A percentile compares a stretch with the other conserved stretches of the same genome.
phyloP scores from a whole-genome alignment of 2,888 invertebrate genomes.

The Diaperis boleti region DNA sequence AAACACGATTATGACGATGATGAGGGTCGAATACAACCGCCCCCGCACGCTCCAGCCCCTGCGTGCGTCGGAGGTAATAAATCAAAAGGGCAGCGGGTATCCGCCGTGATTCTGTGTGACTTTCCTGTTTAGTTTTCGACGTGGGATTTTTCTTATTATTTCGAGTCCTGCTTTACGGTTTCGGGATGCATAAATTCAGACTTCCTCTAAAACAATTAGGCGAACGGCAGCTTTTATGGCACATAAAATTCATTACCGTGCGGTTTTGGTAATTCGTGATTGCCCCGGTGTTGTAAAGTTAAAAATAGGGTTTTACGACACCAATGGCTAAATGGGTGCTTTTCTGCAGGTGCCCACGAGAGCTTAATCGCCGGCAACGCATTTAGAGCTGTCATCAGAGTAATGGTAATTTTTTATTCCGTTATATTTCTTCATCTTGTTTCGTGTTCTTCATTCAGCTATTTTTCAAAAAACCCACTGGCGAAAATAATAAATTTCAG shows the following conservation, averaged over 20 bases:
- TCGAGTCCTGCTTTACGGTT: background rate
- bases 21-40: constrained; percentile 25
- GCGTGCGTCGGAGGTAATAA: constrained; percentile 21
- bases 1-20: constrained; percentile 25
- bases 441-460: no score
- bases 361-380: no score
- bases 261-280: no score
- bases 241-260: background rate
- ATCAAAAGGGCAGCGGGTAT: constrained; percentile 29
- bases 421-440: no score
- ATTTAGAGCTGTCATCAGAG: no score
- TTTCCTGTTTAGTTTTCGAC: background rate
- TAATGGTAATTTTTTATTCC: no score
- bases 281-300: no score
- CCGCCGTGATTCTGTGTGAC: constrained; percentile 17
- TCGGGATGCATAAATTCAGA: background rate
- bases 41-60: background rate
- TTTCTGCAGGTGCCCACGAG: no score
- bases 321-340: no score
- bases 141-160: background rate
- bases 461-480: no score
- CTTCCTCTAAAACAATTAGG: background rate
- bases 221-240: background rate
- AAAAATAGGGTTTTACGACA: no score
- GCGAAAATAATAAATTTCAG: no score